Evolutionary conservation across 1,140 invertebrate species (phyloP).

Genomic region (Halyomorpha halys): DNA sequence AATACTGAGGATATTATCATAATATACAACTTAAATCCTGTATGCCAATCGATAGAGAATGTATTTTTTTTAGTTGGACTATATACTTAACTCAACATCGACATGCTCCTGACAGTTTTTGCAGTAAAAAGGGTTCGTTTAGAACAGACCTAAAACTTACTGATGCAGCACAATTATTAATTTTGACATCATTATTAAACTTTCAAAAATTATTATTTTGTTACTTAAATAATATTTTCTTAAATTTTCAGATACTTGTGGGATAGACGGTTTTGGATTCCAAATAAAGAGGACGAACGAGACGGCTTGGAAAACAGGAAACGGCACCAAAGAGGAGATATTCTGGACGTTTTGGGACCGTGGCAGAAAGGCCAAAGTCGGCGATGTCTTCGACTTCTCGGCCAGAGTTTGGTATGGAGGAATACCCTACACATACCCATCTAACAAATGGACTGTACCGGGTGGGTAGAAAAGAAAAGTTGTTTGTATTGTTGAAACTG

Average conservation of each 20-base stretch:
- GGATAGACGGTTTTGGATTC: conserved; percentile 21
- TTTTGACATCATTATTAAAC: too few relatives aligned
- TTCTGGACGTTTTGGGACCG: conserved; percentile 21
- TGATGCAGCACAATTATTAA: too few relatives aligned
- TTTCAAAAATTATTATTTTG: background rate
- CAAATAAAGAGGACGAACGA: conserved; percentile 6
- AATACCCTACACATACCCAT: background rate
- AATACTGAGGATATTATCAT: too few relatives aligned
- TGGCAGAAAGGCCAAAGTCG: background rate
- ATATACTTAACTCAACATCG: too few relatives aligned
- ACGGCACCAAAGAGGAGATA: conserved; percentile 11
- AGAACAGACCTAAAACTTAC: too few relatives aligned
- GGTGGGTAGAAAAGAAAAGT: background rate
- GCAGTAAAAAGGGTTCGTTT: too few relatives aligned
- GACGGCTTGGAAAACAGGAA: conserved; percentile 20
- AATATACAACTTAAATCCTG: too few relatives aligned
- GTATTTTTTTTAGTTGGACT: too few relatives aligned
- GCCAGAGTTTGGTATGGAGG: conserved; percentile 4
- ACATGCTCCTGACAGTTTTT: too few relatives aligned
- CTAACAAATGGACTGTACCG: conserved; percentile 16
- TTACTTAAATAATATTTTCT: too few relatives aligned
- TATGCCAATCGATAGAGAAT: too few relatives aligned
- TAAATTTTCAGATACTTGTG: conserved; percentile 21
- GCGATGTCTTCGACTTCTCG: conserved; percentile 14
- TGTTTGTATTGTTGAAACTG: too few relatives aligned